Evolutionary conservation across 2,113 vertebrate genomes (phyloP), one percentile per base, ranked within the genome.

Genomic region (Microtus montanus): DNA sequence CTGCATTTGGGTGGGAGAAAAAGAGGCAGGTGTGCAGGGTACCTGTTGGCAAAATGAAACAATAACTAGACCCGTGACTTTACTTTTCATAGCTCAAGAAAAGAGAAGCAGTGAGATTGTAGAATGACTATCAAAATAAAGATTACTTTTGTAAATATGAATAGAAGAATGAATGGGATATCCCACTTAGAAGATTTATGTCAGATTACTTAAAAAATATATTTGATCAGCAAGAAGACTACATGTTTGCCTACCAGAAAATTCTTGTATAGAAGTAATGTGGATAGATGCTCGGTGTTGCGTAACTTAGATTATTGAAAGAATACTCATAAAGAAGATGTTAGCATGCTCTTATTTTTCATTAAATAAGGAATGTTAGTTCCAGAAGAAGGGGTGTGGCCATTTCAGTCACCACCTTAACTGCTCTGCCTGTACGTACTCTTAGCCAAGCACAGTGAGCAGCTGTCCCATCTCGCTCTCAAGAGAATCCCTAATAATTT

Each of bases 81-180:
- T 79, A 92, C 20, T 93, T 86, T 95, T 70, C 82, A 90, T 91
- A 92, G 93, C 70, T 93, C 71, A 64, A 96, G 80, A 90, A 95
- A 78, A 90, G 86, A 94, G 87, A 95, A 95, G 35, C 66, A 88
- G 61, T 88, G 87, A 84, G 85, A 93, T 68, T 84, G 1, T 30
- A 61, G 52, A 79, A 52, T 94, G 64, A 38, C 91, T 82, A 73
- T 87, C 71, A 82, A 71, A 66, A 38, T 83, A 73, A 93, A 71
- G 38, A 20, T 64, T 73, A 44, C n/a, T 87, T 92, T 87, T 77
- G 26, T 88, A 92, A 94, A 68, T 87, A 83, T 89, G 64, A 15
- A 44, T 8, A 84, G 73, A 91, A 70, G 44, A 66, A 24, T 79
- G 30, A 64, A 66, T 52, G 8, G 22, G n/a, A 8, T 82, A 35